Evolutionary conservation across 2,888 invertebrate genomes (phyloP).

Genomic region (Horisme vitalbata): DNA sequence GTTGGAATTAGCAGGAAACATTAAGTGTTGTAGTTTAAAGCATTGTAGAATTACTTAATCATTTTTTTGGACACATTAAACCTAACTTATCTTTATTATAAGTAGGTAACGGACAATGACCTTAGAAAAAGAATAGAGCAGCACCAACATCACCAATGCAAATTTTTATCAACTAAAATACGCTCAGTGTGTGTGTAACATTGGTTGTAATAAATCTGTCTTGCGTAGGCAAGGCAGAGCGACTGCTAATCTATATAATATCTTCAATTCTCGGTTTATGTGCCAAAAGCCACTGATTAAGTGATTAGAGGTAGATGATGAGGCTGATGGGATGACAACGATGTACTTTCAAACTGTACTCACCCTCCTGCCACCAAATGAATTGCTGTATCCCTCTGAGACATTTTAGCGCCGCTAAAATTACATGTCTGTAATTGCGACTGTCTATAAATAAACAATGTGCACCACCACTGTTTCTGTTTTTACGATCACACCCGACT

Average conservation of each 20-base stretch:
- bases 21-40: too few relatives aligned
- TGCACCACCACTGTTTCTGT: conserved; percentile 67
- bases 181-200: not conserved
- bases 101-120: too few relatives aligned
- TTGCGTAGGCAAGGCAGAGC: conserved; percentile 46
- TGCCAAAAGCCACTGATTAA: conserved; percentile 44
- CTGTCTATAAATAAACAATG: conserved; percentile 82
- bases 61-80: too few relatives aligned
- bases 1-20: too few relatives aligned
- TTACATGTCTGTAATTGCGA: conserved; percentile 80
- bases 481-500: conserved; percentile 43
- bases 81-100: too few relatives aligned
- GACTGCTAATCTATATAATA: conserved; percentile 53
- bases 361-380: conserved; percentile 98
- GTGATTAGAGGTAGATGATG: too few relatives aligned
- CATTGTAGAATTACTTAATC: too few relatives aligned
- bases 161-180: not conserved
- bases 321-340: too few relatives aligned
- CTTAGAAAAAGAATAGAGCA: too few relatives aligned
- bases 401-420: conserved; percentile 82
- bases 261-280: too few relatives aligned
- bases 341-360: conserved; percentile 64
- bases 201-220: conserved; percentile 20
- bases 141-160: too few relatives aligned
- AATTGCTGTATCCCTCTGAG: conserved; percentile 94